phyloP scores from a whole-genome alignment of 2,888 invertebrate genomes.

The Baronia brevicornis region DNA sequence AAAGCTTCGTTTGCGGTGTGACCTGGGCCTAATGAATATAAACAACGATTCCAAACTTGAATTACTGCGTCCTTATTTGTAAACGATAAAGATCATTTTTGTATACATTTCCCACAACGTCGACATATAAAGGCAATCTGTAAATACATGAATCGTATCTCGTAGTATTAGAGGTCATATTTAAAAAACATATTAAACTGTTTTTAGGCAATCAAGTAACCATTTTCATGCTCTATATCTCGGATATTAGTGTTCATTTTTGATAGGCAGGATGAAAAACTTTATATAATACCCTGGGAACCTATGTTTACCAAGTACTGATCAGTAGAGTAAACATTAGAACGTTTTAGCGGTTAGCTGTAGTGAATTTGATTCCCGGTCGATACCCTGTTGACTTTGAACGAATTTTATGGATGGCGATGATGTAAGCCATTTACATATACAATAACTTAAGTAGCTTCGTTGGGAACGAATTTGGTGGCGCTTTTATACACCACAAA shows the following conservation, averaged over 20 bases:
- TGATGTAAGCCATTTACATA: conserved; percentile 7
- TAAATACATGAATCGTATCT: neutral
- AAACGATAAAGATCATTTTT: conserved; percentile 1
- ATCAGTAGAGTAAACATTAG: conserved; percentile 41
- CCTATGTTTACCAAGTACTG: conserved; percentile 49
- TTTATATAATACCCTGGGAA: no score
- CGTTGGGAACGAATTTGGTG: no score
- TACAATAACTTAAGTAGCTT: no score
- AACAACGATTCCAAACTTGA: no score
- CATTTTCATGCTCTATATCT: conserved; percentile 11
- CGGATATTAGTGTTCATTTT: conserved; percentile 10
- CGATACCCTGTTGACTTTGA: conserved; percentile 29
- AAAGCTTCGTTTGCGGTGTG: no score
- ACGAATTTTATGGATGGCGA: conserved; percentile 33
- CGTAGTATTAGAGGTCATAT: neutral
- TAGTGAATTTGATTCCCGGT: conserved; percentile 31
- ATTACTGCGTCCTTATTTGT: neutral
- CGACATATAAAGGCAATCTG: no score
- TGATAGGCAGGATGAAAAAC: conserved; percentile 19
- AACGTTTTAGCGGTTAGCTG: conserved; percentile 19
- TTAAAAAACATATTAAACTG: neutral
- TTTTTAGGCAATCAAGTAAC: no score
- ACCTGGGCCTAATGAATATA: no score
- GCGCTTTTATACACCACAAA: no score
- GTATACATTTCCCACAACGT: no score